Conservation (phyloP, 35 echinoderm and acorn worm genomes). For the Heliocidaris erythrogramma region DNA sequence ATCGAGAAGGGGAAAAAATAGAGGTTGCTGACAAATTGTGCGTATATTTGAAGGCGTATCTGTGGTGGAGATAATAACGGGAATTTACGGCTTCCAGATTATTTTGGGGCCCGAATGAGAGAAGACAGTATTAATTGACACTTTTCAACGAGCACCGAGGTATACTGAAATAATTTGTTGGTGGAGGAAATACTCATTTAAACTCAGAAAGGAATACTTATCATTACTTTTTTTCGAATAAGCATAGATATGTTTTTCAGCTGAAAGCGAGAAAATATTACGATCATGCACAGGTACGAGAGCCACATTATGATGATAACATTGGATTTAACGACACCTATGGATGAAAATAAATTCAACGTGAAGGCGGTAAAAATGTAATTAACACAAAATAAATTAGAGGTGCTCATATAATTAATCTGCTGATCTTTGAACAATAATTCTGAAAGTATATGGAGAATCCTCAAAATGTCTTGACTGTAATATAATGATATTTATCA, state of each 20-base stretch:
- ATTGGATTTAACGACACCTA: background rate
- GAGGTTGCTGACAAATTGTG: constrained; percentile 9
- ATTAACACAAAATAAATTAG: too few species aligned
- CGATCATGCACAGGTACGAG: background rate
- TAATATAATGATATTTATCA: too few species aligned
- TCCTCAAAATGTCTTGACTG: too few species aligned
- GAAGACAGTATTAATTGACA: background rate
- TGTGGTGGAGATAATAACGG: background rate
- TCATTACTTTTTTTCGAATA: background rate
- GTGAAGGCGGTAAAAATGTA: too few species aligned
- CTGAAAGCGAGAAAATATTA: background rate
- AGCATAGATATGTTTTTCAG: background rate
- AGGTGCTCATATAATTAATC: too few species aligned
- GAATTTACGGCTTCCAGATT: background rate
- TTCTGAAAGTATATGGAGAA: too few species aligned
- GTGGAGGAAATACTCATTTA: background rate
- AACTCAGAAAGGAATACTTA: background rate
- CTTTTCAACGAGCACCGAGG: background rate
- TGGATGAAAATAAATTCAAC: background rate
- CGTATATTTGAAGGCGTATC: background rate
- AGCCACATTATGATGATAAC: background rate
- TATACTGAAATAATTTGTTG: background rate
- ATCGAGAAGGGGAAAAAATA: background rate
- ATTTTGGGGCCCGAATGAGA: background rate
- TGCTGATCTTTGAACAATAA: too few species aligned